Evolutionary conservation across 2,888 invertebrate genomes (phyloP).

Genomic region (Brassicogethes aeneus): DNA sequence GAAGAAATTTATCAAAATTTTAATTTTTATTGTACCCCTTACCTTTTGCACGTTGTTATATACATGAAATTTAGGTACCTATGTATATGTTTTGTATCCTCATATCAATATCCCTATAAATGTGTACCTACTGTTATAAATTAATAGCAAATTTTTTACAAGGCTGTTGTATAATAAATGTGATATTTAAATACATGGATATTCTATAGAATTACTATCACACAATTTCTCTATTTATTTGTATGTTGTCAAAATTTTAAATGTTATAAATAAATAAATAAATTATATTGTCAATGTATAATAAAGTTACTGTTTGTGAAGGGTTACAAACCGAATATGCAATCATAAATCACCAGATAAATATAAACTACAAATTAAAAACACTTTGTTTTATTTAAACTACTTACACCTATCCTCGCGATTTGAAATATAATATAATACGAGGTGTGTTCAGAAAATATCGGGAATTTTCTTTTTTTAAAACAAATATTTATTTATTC

Average conservation of each 20-base stretch:
- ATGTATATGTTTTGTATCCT: slow-evolving; percentile 36
- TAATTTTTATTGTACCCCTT: slow-evolving; percentile 12
- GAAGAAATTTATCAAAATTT: slow-evolving; percentile 4
- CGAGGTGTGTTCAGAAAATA: no score
- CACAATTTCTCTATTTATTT: slow-evolving; percentile 36
- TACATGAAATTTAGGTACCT: slow-evolving; percentile 2
- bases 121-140: slow-evolving; percentile 31
- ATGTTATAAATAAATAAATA: slow-evolving; percentile 28
- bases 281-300: slow-evolving; percentile 20
- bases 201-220: slow-evolving; percentile 35
- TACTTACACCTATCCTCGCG: background rate
- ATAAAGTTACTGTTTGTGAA: slow-evolving; percentile 18
- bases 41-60: slow-evolving; percentile 14
- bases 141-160: slow-evolving; percentile 21
- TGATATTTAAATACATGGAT: slow-evolving; percentile 42
- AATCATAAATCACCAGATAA: slow-evolving; percentile 2
- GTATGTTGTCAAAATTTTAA: slow-evolving; percentile 25
- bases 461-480: no score
- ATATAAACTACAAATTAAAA: slow-evolving; percentile 20
- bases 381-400: slow-evolving; percentile 8
- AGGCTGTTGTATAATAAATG: slow-evolving; percentile 43
- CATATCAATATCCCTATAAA: no score
- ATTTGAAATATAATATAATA: background rate
- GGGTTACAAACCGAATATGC: background rate
- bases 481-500: no score